phyloP scores from a whole-genome alignment of 2,888 invertebrate genomes.

The Platycnemis pennipes region DNA sequence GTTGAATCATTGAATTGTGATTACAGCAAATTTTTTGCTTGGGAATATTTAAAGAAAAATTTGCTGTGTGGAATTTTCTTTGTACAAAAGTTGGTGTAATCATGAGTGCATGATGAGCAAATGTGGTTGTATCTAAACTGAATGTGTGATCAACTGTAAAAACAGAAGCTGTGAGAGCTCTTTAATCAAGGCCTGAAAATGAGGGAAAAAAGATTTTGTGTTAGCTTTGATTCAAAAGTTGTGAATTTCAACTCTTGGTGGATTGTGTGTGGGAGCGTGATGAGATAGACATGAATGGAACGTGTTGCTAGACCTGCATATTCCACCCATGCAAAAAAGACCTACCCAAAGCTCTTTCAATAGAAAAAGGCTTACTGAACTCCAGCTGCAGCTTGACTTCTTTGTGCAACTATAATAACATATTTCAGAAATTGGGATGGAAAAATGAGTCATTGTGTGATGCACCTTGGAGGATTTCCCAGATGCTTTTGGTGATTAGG shows the following conservation, averaged over 20 bases:
- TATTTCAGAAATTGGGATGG: slow-evolving; percentile 29
- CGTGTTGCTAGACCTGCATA: slow-evolving; percentile 45
- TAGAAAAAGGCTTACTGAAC: slow-evolving; percentile 54
- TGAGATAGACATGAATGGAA: slow-evolving; percentile 46
- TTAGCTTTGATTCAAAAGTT: slow-evolving; percentile 52
- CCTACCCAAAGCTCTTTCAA: slow-evolving; percentile 53
- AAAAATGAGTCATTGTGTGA: slow-evolving; percentile 34
- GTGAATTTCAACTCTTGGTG: slow-evolving; percentile 52
- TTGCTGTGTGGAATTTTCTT: slow-evolving; percentile 59
- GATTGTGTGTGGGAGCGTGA: slow-evolving; percentile 40
- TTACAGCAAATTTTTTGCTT: slow-evolving; percentile 65
- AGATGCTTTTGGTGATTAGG: slow-evolving; percentile 45
- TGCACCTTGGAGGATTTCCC: slow-evolving; percentile 48
- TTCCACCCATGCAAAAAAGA: slow-evolving; percentile 17
- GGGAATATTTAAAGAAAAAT: slow-evolving; percentile 42
- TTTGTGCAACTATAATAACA: slow-evolving; percentile 51
- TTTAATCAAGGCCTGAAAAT: slow-evolving; percentile 60
- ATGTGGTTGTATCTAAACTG: slow-evolving; percentile 59
- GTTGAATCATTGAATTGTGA: slow-evolving; percentile 57
- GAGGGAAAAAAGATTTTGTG: slow-evolving; percentile 33
- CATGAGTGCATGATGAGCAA: slow-evolving; percentile 42
- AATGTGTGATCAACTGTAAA: slow-evolving; percentile 36
- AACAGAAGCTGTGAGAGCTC: slow-evolving; percentile 41
- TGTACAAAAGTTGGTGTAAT: slow-evolving; percentile 65
- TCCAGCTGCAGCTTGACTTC: slow-evolving; percentile 54